Percentiles rank a stretch among this genome's conserved stretches.
Conservation (phyloP, 2,797 vertebrate genomes). For the Xiphorhynchus erythropygius region DNA sequence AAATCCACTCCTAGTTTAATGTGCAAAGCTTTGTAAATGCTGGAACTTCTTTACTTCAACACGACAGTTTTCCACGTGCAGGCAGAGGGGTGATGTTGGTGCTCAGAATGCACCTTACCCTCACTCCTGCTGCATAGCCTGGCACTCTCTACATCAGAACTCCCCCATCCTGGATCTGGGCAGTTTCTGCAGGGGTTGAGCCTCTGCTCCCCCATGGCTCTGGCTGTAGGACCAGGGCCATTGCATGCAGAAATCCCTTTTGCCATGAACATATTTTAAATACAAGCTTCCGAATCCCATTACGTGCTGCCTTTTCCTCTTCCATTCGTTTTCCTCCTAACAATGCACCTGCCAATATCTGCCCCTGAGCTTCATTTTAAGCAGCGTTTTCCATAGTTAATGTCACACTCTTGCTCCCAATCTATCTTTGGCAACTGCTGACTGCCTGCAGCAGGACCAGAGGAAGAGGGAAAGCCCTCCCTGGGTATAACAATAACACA, state of each 20-base stretch:
- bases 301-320: constrained; percentile 6
- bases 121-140: neutral
- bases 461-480: constrained; percentile 28
- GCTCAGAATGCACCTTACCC: neutral
- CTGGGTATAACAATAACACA: constrained; percentile 34
- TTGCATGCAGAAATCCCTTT: constrained; percentile 1
- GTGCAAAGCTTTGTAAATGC: neutral
- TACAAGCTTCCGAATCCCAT: constrained; percentile 10
- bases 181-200: neutral
- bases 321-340: constrained; percentile 34
- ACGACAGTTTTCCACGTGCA: neutral
- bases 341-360: constrained; percentile 54
- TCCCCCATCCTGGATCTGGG: fast-evolving
- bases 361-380: constrained; percentile 49
- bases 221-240: neutral
- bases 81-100: neutral
- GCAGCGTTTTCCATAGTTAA: constrained; percentile 52
- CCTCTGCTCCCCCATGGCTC: fast-evolving
- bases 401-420: constrained; percentile 32
- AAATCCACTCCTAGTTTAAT: neutral
- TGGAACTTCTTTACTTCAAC: neutral
- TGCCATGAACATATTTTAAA: neutral
- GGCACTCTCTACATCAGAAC: neutral
- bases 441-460: constrained; percentile 39
- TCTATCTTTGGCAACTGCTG: constrained; percentile 22